phyloP scores from a whole-genome alignment of 1,140 invertebrate genomes.

The Aphelinus certus region DNA sequence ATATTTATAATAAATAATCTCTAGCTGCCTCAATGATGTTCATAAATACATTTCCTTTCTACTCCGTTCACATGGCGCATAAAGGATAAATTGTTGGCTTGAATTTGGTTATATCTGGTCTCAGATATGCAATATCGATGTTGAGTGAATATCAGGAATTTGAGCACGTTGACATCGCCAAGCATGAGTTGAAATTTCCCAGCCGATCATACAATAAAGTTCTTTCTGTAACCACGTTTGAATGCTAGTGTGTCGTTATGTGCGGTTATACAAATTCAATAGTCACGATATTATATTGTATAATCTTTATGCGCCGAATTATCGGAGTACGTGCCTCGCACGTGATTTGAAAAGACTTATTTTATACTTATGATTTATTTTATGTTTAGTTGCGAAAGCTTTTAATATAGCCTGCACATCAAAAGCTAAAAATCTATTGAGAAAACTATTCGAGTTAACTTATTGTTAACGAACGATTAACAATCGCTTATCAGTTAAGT shows the following conservation, averaged over 20 bases:
- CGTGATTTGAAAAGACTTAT: slow-evolving; percentile 7
- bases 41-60: slow-evolving; percentile 17
- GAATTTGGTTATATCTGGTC: too few relatives aligned
- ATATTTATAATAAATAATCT: slow-evolving; percentile 48
- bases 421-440: slow-evolving; percentile 16
- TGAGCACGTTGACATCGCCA: too few relatives aligned
- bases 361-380: slow-evolving; percentile 28
- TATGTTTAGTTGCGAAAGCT: slow-evolving; percentile 11
- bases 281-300: background rate
- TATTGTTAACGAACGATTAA: background rate
- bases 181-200: too few relatives aligned
- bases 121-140: too few relatives aligned
- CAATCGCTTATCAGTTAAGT: background rate
- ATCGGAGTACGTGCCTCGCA: background rate
- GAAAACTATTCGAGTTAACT: background rate
- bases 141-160: too few relatives aligned
- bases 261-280: too few relatives aligned
- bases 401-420: slow-evolving; percentile 20
- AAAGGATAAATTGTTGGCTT: too few relatives aligned
- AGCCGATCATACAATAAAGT: too few relatives aligned
- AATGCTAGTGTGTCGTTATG: too few relatives aligned
- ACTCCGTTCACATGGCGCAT: too few relatives aligned
- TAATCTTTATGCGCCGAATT: background rate
- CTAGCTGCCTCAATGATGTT: slow-evolving; percentile 20
- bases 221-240: too few relatives aligned